Base-by-base conservation (phyloP, 2,888 invertebrate genomes). In the Microctonus brassicae region DNA sequence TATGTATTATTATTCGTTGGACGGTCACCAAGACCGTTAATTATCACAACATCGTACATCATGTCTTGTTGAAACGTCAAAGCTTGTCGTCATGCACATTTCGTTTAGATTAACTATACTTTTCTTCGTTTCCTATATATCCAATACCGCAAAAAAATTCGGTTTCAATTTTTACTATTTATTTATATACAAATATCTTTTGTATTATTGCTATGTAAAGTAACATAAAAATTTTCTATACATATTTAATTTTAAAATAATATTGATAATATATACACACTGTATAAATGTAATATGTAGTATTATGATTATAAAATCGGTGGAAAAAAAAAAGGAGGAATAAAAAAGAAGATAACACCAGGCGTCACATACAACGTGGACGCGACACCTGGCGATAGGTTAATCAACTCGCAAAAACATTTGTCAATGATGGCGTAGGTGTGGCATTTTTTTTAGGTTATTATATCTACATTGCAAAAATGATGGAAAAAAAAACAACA, bases 341-440 rank as follows among this genome's bases (percentile, higher is more conserved):
- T 60, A 60, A 20, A 64, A 29, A 69, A 22, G 42, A 69, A 68
- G 53, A 58, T 42, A 57, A 26, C n/a, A 55, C 33, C 39, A 70
- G 63, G 70, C 70, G 70, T 70, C 64, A 64, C 58, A 69, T 62
- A 55, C 47, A 33, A 64, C 42, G 22, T 64, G 22, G 34, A 29
- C 47, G 7, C 39, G 70, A 58, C 70, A 70, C 64, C 70, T 70
- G 64, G 64, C 33, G 70, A 42, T 33, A 52, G 70, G 42, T 64
- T 42, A 39, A n/a, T 17, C 29, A 64, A 70, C 58, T 33, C 34
- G 17, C 4, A 3, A 10, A 22, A 42, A 29, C 47, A 63, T 29
- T 57, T 57, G 3, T 26, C 20, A 29, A 26, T n/a, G 9, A 1
- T n/a, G 24, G 29, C 36, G 67, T 63, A 69, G 69, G 61, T 69